Evolutionary conservation across 2,113 vertebrate genomes (phyloP).

Genomic region (Mystacornis crossleyi): DNA sequence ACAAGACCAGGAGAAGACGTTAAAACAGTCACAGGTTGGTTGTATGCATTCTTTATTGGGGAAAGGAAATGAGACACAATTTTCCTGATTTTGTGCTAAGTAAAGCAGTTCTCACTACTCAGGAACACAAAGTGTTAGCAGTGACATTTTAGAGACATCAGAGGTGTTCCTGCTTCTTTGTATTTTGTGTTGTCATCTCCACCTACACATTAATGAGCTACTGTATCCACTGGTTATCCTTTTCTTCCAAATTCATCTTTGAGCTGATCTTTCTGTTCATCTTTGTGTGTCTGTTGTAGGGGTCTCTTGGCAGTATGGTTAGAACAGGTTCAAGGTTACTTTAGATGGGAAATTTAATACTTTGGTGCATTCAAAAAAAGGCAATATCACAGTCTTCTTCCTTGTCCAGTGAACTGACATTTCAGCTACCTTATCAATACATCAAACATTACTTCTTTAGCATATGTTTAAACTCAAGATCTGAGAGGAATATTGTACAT

Average conservation of each 20-base stretch:
- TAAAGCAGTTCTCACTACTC: not conserved
- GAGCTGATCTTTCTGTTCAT: not conserved
- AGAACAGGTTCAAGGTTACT: not conserved
- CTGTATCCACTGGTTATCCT: not conserved
- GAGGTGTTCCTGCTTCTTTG: not conserved
- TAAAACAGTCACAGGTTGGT: not conserved
- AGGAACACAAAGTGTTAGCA: not conserved
- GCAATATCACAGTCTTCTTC: not conserved
- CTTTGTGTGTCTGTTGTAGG: not conserved
- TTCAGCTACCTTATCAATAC: not conserved
- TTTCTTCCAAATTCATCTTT: not conserved
- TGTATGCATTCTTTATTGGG: not conserved
- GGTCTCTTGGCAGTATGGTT: not conserved
- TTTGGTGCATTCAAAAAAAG: not conserved
- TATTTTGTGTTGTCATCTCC: not conserved
- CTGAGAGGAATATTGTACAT: accelerated
- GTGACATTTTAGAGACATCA: not conserved
- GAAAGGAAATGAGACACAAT: not conserved
- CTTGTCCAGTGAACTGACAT: not conserved
- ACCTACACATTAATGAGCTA: not conserved
- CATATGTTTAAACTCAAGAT: not conserved
- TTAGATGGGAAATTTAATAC: not conserved
- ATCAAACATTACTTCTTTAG: not conserved
- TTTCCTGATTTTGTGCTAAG: not conserved
- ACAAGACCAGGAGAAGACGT: not conserved